phyloP scores from a whole-genome alignment of 1,140 invertebrate genomes.

The Psilanteris sp. region DNA sequence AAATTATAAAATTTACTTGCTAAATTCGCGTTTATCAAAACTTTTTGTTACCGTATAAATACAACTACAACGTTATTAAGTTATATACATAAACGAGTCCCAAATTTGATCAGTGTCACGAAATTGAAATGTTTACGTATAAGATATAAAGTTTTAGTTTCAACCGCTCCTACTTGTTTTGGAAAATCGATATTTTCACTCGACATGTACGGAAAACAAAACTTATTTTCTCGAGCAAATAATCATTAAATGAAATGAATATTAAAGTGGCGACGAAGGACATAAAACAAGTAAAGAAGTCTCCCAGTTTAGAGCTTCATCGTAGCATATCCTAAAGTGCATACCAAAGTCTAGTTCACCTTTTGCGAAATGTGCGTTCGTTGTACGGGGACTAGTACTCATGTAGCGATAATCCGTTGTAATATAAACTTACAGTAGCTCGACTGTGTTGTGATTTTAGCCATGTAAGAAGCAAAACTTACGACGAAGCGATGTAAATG shows the following conservation, averaged over 20 bases:
- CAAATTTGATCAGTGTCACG: no score
- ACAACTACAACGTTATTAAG: no score
- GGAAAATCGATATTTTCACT: not conserved
- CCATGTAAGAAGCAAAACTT: conserved; percentile 56
- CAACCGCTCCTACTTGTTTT: conserved; percentile 1
- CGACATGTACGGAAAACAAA: conserved; percentile 3
- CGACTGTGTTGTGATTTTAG: conserved; percentile 68
- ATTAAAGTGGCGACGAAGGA: conserved; percentile 31
- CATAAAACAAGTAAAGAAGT: conserved; percentile 54
- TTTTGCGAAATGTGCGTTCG: conserved; percentile 53
- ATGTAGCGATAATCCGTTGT: conserved; percentile 65
- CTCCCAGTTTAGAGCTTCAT: conserved; percentile 68
- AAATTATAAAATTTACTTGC: no score
- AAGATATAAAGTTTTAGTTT: no score
- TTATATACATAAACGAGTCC: no score
- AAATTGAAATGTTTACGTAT: no score
- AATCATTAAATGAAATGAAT: conserved; percentile 32
- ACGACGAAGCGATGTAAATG: conserved; percentile 64
- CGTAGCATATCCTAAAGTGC: conserved; percentile 71
- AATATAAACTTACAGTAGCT: conserved; percentile 67
- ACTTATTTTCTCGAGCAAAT: conserved; percentile 50
- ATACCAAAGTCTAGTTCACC: conserved; percentile 70
- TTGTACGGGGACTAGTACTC: conserved; percentile 53
- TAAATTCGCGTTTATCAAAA: no score
- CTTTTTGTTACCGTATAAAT: no score